Evolutionary conservation across 2,888 invertebrate species (phyloP).

Genomic region (Bhutanitis thaidina): DNA sequence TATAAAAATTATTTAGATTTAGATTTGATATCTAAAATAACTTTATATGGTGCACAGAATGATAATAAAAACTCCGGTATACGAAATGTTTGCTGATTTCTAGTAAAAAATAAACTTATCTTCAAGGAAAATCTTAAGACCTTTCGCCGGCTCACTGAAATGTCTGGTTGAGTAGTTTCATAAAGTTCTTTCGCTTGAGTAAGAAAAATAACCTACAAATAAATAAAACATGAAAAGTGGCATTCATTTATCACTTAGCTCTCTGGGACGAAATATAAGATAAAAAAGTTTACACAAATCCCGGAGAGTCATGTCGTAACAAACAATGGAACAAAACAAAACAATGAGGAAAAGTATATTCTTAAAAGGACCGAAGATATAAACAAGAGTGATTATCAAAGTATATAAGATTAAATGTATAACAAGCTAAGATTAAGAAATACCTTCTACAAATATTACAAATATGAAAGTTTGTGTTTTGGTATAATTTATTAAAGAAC

Average conservation of each 20-base stretch:
- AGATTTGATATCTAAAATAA: no score
- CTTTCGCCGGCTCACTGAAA: conserved; percentile 20
- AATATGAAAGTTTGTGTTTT: no score
- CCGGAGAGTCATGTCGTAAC: conserved; percentile 7
- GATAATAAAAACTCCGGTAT: no score
- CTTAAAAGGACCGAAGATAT: no score
- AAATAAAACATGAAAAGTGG: conserved; percentile 44
- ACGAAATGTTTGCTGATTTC: no score
- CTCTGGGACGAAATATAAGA: conserved; percentile 10
- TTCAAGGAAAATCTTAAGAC: conserved; percentile 6
- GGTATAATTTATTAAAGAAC: no score
- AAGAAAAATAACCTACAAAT: conserved; percentile 41
- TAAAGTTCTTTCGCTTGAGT: conserved; percentile 30
- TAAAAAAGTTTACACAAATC: conserved; percentile 19
- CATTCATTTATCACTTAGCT: conserved; percentile 28
- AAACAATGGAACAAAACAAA: conserved; percentile 12
- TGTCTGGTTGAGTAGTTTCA: conserved; percentile 28
- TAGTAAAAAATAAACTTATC: not conserved
- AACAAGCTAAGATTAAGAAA: no score
- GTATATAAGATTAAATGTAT: no score
- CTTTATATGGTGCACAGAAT: no score
- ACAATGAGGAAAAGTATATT: not conserved
- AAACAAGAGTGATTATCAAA: not conserved
- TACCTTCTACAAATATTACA: not conserved
- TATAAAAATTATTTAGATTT: no score